Percentiles rank a stretch among this genome's conserved stretches.
Conservation (phyloP, 2,797 vertebrate genomes). For the Petrocephalus sullivani region DNA sequence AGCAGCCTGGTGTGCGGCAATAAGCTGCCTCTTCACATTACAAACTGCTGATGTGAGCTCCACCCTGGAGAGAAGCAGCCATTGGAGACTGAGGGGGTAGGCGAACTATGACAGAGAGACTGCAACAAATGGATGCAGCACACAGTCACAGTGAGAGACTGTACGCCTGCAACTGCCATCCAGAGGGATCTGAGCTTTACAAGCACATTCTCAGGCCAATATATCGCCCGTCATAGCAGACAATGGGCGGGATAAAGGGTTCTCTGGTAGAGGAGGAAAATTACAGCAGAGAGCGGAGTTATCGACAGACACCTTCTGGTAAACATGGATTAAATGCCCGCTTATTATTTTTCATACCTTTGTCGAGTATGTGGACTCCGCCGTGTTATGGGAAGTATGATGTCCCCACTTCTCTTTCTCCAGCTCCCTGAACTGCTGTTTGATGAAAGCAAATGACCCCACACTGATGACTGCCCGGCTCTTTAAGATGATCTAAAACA, state of each 20-base stretch:
- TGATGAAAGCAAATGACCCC: not conserved
- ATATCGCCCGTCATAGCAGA: not conserved
- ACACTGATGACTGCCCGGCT: not conserved
- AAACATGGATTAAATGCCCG: not conserved
- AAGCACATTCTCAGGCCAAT: not conserved
- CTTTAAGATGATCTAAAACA: constrained; percentile 10
- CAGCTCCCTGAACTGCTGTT: not conserved
- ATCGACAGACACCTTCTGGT: not conserved
- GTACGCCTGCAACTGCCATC: not conserved
- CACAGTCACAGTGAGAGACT: not conserved
- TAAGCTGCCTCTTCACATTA: not conserved
- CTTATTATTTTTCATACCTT: not conserved
- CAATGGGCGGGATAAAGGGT: not conserved
- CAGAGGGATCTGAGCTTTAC: not conserved
- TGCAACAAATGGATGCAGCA: not conserved
- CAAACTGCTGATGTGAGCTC: not conserved
- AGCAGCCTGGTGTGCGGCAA: not conserved
- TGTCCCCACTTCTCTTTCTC: not conserved
- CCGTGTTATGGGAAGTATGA: not conserved
- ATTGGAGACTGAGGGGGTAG: not conserved
- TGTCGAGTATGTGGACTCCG: not conserved
- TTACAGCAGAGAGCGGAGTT: not conserved
- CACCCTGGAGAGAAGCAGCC: not conserved
- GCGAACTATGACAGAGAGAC: not conserved
- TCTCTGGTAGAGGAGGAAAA: not conserved